Evolutionary conservation across 2,113 vertebrate genomes (phyloP).

Genomic region (Myocastor coypus): DNA sequence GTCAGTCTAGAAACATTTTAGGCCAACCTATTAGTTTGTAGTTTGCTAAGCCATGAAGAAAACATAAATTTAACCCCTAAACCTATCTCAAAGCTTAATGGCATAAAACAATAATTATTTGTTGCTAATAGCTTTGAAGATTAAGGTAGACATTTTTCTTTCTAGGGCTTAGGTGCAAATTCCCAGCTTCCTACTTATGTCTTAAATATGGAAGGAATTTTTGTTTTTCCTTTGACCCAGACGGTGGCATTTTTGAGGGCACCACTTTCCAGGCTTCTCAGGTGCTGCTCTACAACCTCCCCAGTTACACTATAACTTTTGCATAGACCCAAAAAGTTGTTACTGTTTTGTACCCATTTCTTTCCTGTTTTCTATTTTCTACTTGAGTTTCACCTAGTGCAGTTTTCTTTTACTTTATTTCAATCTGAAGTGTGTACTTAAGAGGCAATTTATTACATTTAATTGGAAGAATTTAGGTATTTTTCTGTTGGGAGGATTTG

Average conservation of each 20-base stretch:
- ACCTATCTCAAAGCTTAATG: not conserved
- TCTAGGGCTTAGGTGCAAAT: not conserved
- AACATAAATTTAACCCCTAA: constrained; percentile 26
- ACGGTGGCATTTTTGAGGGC: not conserved
- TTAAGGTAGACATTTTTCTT: not conserved
- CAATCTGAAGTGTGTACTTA: constrained; percentile 40
- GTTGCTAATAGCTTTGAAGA: not conserved
- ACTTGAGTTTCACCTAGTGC: not conserved
- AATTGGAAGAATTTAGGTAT: constrained; percentile 24
- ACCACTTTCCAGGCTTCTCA: not conserved
- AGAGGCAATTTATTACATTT: constrained; percentile 18
- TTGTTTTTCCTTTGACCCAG: not conserved
- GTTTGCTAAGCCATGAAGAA: not conserved
- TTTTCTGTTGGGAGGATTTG: constrained; percentile 55
- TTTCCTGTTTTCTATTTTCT: not conserved
- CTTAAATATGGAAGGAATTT: not conserved
- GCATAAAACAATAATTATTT: not conserved
- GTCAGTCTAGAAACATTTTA: not conserved
- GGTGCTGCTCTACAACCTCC: not conserved
- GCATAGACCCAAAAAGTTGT: not conserved
- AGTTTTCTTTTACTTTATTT: constrained; percentile 51
- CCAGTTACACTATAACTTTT: no score
- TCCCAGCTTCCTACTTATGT: not conserved
- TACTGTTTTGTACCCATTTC: not conserved
- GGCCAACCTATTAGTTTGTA: constrained; percentile 32